Base-by-base conservation (phyloP, 2,113 vertebrate genomes). In the Chlamydotis undulata region DNA sequence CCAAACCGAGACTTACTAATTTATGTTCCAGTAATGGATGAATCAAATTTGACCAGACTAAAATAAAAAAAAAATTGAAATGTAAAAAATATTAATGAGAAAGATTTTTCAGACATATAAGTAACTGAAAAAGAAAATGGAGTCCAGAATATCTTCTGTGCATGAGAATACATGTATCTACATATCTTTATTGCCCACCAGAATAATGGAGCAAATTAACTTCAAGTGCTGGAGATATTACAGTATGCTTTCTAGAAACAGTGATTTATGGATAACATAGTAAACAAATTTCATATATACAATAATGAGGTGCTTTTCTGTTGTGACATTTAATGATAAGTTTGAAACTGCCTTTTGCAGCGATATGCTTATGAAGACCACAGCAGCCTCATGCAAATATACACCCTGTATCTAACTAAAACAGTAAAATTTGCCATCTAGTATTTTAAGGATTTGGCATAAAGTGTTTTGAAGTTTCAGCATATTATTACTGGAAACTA, bases 401-500 rank as follows among this genome's bases (percentile, higher is more conserved):
- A 63, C 43, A 33, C 4, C 12, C 21, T 63, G 45, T 50, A 43
- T 65, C n/a, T 91, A 90, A 75, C 31, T 85, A 64, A 96, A 94
- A 57, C 19, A 65, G 43, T 76, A 82, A 73, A 92, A 87, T 25
- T 79, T 63, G 5, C 67, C 63, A 57, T 65, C 82, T 57, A 52
- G 25, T 83, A 83, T 80, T 96, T 94, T 76, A 77, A 88, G 67
- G 82, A 69, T 89, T 94, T 94, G 70, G 25, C 59, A 83, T 85
- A 69, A 87, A 94, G 14, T 57, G 37, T 95, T 91, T 96, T 95
- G 79, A 88, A 94, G 67, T 90, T 88, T 95, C 75, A 92, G 85
- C n/a, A 39, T 74, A 43, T 90, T 96, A 94, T 93, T 87, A 55
- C 55, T 63, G 49, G 70, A 52, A 83, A 92, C n/a, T 95, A 92